Conservation (phyloP, 2,113 vertebrate genomes). For the Esox niger region DNA sequence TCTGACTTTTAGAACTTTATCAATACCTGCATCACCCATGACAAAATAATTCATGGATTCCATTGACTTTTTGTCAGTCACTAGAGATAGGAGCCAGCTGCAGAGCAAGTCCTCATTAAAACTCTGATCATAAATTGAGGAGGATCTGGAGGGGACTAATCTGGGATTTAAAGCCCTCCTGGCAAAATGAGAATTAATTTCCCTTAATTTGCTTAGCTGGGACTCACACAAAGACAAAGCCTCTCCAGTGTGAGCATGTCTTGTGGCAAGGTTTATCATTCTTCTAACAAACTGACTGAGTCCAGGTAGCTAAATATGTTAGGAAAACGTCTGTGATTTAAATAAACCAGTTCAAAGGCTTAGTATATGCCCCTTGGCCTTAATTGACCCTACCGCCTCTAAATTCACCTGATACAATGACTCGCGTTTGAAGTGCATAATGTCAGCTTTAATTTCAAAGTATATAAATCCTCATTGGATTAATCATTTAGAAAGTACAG, state of each 20-base stretch:
- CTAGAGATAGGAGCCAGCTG: slow-evolving; percentile 1
- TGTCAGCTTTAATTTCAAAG: no score
- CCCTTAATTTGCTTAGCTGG: slow-evolving; percentile 5
- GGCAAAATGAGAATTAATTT: slow-evolving; percentile 21
- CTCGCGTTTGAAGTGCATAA: no score
- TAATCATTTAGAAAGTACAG: no score
- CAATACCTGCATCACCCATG: not conserved
- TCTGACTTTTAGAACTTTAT: slow-evolving; percentile 7
- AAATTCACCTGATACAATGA: no score
- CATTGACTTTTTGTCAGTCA: not conserved
- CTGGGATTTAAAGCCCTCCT: slow-evolving; percentile 35
- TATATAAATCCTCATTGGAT: no score
- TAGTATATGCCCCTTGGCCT: no score
- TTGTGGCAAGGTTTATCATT: not conserved
- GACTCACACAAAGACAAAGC: not conserved
- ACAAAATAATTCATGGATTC: slow-evolving; percentile 1
- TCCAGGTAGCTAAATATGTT: not conserved
- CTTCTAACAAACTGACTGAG: not conserved
- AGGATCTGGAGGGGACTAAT: slow-evolving; percentile 15
- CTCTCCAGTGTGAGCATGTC: not conserved
- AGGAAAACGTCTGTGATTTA: not conserved
- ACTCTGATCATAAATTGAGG: slow-evolving; percentile 32
- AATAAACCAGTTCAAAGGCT: not conserved
- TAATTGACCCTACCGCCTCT: no score
- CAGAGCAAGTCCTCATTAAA: slow-evolving; percentile 18